Base-by-base conservation (phyloP, 2,113 vertebrate genomes). In the Phrynocephalus versicolor region DNA sequence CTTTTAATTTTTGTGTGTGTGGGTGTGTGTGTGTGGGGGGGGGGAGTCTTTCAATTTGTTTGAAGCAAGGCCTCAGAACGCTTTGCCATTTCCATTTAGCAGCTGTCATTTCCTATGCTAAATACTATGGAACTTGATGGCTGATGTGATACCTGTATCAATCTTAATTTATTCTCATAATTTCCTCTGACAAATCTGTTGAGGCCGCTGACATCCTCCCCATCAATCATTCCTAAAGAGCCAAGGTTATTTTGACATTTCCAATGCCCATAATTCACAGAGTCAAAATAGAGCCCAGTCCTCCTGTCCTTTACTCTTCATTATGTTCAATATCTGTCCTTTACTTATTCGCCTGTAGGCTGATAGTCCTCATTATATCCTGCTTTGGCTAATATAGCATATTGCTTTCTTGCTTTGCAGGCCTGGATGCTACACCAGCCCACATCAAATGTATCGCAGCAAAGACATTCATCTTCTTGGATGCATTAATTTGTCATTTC, bases 91-190 rank as follows among this genome's bases (percentile, higher is more conserved):
- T 78, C 72, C 58, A 79, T 79, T 83, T 79, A 51, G 8, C 71
- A 57, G 14, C 51, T 60, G 64, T 76, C 72, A 82, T 55, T 51
- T 64, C 79, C 57, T 64, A 18, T 37, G 37, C 73, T 79, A 73
- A 51, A 83, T 79, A 71, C 41, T 62, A 39, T 72, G 75, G 74
- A n/a, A 25, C 33, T 79, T 87, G 57, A 64, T 65, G 67, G 75
- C 81, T 83, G 64, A 51, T 45, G 65, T 73, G 75, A 83, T 79
- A 73, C 78, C 65, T 83, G 65, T 57, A 87, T 83, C 74, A 83
- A 79, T 87, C 67, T 87, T 83, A 83, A 83, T 79, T 83, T 73
- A 79, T 65, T 87, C 78, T 64, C 41, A 74, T 87, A 78, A 83
- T 87, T 87, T 87, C 69, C 33, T 64, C 45, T 79, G 81, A 78